These are phyloP conservation scores for Ranitomeya variabilis DNA, from an alignment of 2,113 vertebrate species.

Conservation along the genomic window DNA sequence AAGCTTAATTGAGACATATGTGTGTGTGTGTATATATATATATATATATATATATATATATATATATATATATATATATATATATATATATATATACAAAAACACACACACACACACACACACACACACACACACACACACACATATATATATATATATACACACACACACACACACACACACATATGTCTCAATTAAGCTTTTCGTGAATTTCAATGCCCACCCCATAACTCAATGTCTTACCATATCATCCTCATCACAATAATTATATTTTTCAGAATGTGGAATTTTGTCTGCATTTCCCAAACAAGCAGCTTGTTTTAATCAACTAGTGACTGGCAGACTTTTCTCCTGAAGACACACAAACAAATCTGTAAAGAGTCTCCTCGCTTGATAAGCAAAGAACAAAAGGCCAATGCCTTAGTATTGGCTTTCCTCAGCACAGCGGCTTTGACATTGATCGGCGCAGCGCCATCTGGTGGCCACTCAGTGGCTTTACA, in stretches of 20 bases:
- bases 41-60: conserved; percentile 1
- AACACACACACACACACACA: too few species aligned
- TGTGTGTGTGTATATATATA: neutral
- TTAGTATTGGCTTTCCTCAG: conserved; percentile 64
- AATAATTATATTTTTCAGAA: neutral
- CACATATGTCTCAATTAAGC: neutral
- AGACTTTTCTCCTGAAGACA: conserved; percentile 17
- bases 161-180: neutral
- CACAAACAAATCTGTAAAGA: conserved; percentile 65
- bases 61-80: neutral
- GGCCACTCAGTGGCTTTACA: conserved; percentile 67
- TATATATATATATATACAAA: too few species aligned
- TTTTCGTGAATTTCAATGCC: neutral
- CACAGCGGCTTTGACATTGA: conserved; percentile 98
- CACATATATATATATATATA: neutral
- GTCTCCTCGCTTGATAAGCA: conserved; percentile 73
- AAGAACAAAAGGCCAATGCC: conserved; percentile 79
- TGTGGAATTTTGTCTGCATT: conserved; percentile 57
- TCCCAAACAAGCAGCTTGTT: conserved; percentile 63
- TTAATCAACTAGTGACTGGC: neutral
- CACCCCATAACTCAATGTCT: neutral
- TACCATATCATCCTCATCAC: conserved; percentile 8
- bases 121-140: neutral
- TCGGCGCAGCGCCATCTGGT: conserved; percentile 94
- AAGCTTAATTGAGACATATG: neutral